Base-by-base conservation (phyloP, 1,140 invertebrate species). In the Bombus balteatus region DNA sequence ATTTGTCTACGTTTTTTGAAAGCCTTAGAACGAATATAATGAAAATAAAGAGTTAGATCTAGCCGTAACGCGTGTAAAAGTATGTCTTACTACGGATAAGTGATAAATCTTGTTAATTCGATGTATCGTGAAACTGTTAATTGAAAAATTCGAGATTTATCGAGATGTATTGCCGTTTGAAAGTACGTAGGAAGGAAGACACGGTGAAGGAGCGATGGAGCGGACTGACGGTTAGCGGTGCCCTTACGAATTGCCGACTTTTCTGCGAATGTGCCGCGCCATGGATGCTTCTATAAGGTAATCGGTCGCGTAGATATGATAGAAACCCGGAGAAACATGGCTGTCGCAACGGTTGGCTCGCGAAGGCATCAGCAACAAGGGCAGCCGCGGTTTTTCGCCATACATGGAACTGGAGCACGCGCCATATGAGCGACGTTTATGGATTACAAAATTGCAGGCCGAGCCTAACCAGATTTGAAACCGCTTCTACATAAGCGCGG, bases 331-430 rank as follows among this genome's bases (percentile, higher is more conserved):
- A 83, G 89, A 85, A 89, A 90, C 82, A 78, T 70, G 57, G 78
- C 66, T 90, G 81, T 87, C 83, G 88, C 89, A 90, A 91, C 72
- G 71, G 37, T 72, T 28, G 28, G 47, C 80, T 81, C 72, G 85
- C 88, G 80, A 82, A 91, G 84, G 87, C 89, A 88, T 89, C 87
- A 82, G 85, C 88, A 89, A 90, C 93, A 93, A 93, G 92, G 93
- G 91, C 93, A 90, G 89, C 88, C 87, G 83, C 80, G 89, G 90
- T 92, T 94, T 93, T 85, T 93, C 86, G 86, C 93, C 93, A 91
- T 94, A 94, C 92, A 94, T 93, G 93, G 93, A 94, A 92, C 92
- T 94, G 88, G 92, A 94, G 92, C 93, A 92, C 92, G 91, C 88
- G 91, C 91, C 91, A 86, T 90, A 90, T 88, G 86, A 81, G 90